These are phyloP conservation scores for Lathronympha strigana DNA, from an alignment of 2,888 invertebrate genomes.

Conservation along the genomic window DNA sequence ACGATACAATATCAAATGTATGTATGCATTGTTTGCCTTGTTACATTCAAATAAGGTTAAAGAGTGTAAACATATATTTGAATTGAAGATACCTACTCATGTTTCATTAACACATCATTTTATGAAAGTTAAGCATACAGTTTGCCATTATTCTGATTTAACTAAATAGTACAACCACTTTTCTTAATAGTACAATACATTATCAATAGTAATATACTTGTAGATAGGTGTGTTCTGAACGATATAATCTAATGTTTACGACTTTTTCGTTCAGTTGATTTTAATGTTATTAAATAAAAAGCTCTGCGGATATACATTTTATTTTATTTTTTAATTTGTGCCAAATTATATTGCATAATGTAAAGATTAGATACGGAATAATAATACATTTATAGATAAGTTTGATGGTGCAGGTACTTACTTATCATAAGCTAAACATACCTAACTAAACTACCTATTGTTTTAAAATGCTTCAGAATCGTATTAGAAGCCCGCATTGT, in stretches of 20 bases:
- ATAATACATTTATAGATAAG: slow-evolving; percentile 7
- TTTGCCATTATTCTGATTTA: slow-evolving; percentile 14
- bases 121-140: slow-evolving; percentile 9
- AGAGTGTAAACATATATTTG: not conserved
- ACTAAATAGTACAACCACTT: slow-evolving; percentile 11
- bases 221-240: slow-evolving; percentile 12
- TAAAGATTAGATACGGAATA: slow-evolving; percentile 5
- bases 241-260: slow-evolving; percentile 2
- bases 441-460: not conserved
- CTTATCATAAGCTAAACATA: not conserved
- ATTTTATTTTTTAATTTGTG: slow-evolving; percentile 26
- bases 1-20: not conserved
- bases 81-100: slow-evolving; percentile 1
- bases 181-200: slow-evolving; percentile 2
- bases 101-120: slow-evolving; percentile 5
- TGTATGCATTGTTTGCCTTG: not conserved
- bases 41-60: not conserved
- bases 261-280: slow-evolving; percentile 7
- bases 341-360: slow-evolving; percentile 28
- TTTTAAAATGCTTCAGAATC: not conserved
- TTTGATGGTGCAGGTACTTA: slow-evolving; percentile 9
- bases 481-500: not conserved
- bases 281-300: slow-evolving; percentile 22
- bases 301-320: slow-evolving; percentile 4
- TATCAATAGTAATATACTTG: slow-evolving; percentile 8